Conservation (phyloP, 2,888 invertebrate genomes). For the Ceraclea dissimilis region DNA sequence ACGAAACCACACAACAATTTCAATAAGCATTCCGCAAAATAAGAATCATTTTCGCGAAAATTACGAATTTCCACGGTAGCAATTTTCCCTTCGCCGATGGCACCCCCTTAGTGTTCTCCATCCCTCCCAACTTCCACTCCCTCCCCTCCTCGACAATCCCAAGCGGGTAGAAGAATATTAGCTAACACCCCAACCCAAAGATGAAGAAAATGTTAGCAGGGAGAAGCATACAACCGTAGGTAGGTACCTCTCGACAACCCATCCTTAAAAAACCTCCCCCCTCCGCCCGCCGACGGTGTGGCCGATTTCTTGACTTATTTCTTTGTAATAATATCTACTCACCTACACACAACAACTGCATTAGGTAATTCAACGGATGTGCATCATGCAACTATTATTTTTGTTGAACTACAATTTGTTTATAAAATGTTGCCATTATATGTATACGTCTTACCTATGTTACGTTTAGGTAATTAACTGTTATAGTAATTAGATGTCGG, state of each 20-base stretch:
- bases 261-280: constrained; percentile 25
- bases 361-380: too few species aligned
- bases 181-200: constrained; percentile 8
- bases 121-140: constrained; percentile 33
- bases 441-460: too few species aligned
- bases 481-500: too few species aligned
- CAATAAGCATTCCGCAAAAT: constrained; percentile 24
- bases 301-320: constrained; percentile 18
- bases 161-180: constrained; percentile 22
- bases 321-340: background rate
- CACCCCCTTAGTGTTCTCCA: constrained; percentile 39
- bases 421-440: too few species aligned
- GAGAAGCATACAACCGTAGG: background rate
- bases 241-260: constrained; percentile 12
- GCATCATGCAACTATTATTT: too few species aligned
- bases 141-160: constrained; percentile 40
- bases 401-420: too few species aligned
- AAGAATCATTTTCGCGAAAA: constrained; percentile 25
- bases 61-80: constrained; percentile 25
- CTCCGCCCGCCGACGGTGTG: constrained; percentile 20
- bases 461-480: too few species aligned
- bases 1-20: constrained; percentile 24
- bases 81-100: constrained; percentile 22
- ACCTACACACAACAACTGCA: background rate
- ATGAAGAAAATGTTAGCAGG: background rate